Evolutionary conservation across 2,888 invertebrate species (phyloP).

Genomic region (Cacoxenus indagator): DNA sequence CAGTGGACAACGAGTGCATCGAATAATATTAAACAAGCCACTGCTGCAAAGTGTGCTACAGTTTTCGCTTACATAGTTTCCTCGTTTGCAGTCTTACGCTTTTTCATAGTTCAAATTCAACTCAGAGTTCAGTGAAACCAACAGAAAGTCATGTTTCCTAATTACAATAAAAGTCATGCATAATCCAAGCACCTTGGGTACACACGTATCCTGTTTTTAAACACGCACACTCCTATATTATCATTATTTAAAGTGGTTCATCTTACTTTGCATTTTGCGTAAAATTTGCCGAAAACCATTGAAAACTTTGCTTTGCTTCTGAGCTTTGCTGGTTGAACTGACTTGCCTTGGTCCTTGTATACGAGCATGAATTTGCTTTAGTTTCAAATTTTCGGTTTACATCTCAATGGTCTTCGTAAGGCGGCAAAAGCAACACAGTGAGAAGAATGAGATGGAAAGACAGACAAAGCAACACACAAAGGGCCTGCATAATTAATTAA

Average conservation of each 20-base stretch:
- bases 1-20: background rate
- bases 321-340: background rate
- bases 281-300: background rate
- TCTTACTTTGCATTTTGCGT: no score
- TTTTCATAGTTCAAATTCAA: background rate
- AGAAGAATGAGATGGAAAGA: no score
- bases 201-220: background rate
- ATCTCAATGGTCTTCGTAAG: background rate
- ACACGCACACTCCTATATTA: no score
- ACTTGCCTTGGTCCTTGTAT: background rate
- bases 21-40: constrained; percentile 17
- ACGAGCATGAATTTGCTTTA: no score
- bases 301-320: background rate
- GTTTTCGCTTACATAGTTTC: background rate
- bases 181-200: constrained; percentile 61
- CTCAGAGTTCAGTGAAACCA: constrained; percentile 7
- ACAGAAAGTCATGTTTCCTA: constrained; percentile 59
- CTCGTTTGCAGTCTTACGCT: background rate
- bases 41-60: background rate
- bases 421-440: no score
- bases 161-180: constrained; percentile 64
- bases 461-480: background rate
- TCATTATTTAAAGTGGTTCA: no score
- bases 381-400: constrained; percentile 15
- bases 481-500: constrained; percentile 18